A percentile compares a stretch with the other conserved stretches of the same genome.
phyloP scores from a whole-genome alignment of 2,888 invertebrate genomes.

The Alcis repandata region DNA sequence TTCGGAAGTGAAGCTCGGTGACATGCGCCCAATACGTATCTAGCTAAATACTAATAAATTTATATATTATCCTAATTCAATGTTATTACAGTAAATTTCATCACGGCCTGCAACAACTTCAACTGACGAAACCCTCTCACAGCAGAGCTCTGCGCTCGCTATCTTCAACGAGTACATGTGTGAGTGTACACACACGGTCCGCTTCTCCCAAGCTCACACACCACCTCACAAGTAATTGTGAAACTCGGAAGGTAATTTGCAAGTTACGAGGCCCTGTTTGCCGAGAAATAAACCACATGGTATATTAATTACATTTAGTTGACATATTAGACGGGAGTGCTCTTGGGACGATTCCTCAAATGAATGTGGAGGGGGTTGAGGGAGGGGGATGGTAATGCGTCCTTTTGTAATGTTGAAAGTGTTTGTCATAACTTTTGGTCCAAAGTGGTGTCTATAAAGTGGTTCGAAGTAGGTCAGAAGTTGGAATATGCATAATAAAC shows the following conservation, averaged over 20 bases:
- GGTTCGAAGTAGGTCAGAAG: constrained; percentile 5
- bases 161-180: not conserved
- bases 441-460: constrained; percentile 1
- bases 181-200: not conserved
- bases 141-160: too few species aligned
- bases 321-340: constrained; percentile 30
- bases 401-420: constrained; percentile 26
- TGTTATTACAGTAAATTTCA: too few species aligned
- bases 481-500: not conserved
- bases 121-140: too few species aligned
- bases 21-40: too few species aligned
- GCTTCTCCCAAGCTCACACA: constrained; percentile 3
- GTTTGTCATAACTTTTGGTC: constrained; percentile 21
- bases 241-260: constrained; percentile 45
- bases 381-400: constrained; percentile 18
- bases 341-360: constrained; percentile 28
- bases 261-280: constrained; percentile 40
- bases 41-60: too few species aligned
- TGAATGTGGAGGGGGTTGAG: constrained; percentile 8
- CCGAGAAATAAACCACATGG: constrained; percentile 45
- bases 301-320: constrained; percentile 38
- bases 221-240: constrained; percentile 9
- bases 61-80: too few species aligned
- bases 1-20: too few species aligned
- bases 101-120: too few species aligned